phyloP scores from a whole-genome alignment of 2,797 vertebrate genomes.

The Muscicapa comitata region DNA sequence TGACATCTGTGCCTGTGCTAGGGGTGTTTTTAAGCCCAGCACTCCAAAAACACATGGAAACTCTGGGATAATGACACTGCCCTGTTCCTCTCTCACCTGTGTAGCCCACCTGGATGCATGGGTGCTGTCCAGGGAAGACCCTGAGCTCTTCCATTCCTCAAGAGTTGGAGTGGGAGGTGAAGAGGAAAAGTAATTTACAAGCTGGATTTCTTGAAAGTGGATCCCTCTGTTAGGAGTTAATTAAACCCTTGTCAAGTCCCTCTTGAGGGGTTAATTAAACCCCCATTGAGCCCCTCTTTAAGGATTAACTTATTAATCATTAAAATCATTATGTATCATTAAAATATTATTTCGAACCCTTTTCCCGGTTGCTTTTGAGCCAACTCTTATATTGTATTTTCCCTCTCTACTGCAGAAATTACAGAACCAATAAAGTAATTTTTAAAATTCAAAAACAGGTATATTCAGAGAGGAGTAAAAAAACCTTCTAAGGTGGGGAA shows the following conservation, averaged over 20 bases:
- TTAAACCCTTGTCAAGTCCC: not conserved
- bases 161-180: not conserved
- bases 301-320: not conserved
- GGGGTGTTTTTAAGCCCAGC: not conserved
- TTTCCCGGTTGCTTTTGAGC: not conserved
- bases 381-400: not conserved
- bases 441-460: rapidly evolving
- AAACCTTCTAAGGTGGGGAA: rapidly evolving
- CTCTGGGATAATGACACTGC: not conserved
- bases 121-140: not conserved
- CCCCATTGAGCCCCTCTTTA: not conserved
- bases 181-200: not conserved
- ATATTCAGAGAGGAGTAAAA: not conserved
- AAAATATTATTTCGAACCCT: not conserved
- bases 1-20: not conserved
- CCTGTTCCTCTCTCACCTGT: not conserved
- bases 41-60: not conserved
- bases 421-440: not conserved
- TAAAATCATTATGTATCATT: not conserved
- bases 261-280: not conserved
- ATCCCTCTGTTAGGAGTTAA: not conserved
- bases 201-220: not conserved
- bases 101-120: not conserved
- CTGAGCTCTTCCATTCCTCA: not conserved
- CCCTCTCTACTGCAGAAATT: not conserved